phyloP scores from a whole-genome alignment of 2,888 invertebrate species.

The Diachrysia chrysitis region DNA sequence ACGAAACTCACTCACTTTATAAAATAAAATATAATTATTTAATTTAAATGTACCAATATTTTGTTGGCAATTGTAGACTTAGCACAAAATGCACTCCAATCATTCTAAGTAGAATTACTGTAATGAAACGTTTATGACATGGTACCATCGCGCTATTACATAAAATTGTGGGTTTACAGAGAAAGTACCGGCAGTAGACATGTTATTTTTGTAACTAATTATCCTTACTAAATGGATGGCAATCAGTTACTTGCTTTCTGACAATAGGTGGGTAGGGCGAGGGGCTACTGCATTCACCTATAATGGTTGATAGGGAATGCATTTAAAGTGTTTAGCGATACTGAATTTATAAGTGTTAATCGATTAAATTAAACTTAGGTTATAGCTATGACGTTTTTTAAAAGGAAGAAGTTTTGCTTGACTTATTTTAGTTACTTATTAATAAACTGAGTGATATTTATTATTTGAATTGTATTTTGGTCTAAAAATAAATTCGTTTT shows the following conservation, averaged over 20 bases:
- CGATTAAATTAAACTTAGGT: not conserved
- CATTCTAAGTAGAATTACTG: not conserved
- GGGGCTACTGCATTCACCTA: slow-evolving; percentile 14
- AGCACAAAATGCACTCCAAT: not conserved
- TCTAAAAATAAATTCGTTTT: too few species aligned
- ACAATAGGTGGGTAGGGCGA: slow-evolving; percentile 39
- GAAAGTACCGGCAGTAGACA: slow-evolving; percentile 48
- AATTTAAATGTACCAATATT: too few species aligned
- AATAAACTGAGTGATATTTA: too few species aligned
- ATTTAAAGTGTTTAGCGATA: not conserved
- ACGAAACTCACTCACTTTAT: too few species aligned
- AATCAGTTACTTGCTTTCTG: slow-evolving; percentile 59
- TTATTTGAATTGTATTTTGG: too few species aligned
- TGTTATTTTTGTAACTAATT: slow-evolving; percentile 62
- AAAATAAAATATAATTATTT: too few species aligned
- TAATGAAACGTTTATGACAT: slow-evolving; percentile 8
- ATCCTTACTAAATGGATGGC: slow-evolving; percentile 55
- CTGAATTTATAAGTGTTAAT: not conserved
- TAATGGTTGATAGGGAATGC: not conserved
- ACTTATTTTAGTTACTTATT: too few species aligned
- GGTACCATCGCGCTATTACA: slow-evolving; percentile 27
- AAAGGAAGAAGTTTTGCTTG: too few species aligned
- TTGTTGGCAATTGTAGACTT: too few species aligned
- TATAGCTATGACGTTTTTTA: not conserved
- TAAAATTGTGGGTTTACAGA: slow-evolving; percentile 46